Conservation (phyloP, 2,888 invertebrate species). For the Eupeodes latifasciatus region DNA sequence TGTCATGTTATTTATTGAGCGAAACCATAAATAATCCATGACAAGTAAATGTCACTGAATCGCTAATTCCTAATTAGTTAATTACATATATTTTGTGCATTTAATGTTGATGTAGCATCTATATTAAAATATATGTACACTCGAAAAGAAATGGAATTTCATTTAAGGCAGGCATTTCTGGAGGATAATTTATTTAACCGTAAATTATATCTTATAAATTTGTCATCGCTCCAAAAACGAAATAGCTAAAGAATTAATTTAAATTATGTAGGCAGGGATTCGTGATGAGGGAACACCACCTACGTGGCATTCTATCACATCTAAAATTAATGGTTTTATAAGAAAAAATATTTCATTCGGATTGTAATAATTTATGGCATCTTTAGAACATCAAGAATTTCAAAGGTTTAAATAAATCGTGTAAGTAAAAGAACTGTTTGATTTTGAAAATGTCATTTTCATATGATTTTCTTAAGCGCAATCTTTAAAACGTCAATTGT, state of each 20-base stretch:
- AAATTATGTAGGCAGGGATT: neutral
- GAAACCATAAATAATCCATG: slow-evolving; percentile 67
- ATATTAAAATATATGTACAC: neutral
- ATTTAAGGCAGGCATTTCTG: neutral
- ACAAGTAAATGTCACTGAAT: slow-evolving; percentile 52
- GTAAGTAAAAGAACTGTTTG: too few relatives aligned
- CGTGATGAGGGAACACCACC: neutral
- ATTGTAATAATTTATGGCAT: too few relatives aligned
- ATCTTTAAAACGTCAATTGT: too few relatives aligned
- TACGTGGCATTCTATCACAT: neutral
- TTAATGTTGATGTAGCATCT: neutral
- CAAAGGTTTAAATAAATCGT: too few relatives aligned
- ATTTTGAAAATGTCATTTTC: too few relatives aligned
- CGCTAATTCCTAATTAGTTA: slow-evolving; percentile 68
- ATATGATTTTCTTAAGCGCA: too few relatives aligned
- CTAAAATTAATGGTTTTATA: too few relatives aligned
- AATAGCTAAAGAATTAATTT: neutral
- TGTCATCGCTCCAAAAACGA: slow-evolving; percentile 26
- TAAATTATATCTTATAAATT: slow-evolving; percentile 53
- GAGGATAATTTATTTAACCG: neutral
- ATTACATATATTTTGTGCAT: slow-evolving; percentile 19
- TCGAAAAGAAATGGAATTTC: neutral
- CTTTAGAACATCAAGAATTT: too few relatives aligned
- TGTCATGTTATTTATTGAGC: slow-evolving; percentile 61
- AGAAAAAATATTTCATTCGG: too few relatives aligned